phyloP scores from a whole-genome alignment of 92 coral and sea anemone genomes.

The Plumapathes pennacea region DNA sequence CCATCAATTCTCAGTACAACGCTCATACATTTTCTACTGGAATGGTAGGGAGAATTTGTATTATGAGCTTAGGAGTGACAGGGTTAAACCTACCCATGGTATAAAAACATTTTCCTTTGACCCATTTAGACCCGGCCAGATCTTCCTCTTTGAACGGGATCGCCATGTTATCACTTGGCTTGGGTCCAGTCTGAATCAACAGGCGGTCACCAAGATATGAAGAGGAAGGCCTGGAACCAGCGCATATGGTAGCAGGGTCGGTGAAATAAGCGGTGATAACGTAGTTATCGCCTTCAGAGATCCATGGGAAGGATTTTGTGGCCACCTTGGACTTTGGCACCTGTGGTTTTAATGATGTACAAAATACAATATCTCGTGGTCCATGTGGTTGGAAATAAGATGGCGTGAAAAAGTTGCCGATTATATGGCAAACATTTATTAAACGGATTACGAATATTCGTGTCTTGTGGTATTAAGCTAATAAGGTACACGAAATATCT shows the following conservation, averaged over 20 bases:
- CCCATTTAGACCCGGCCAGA: conserved; percentile 71
- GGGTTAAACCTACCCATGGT: conserved; percentile 75
- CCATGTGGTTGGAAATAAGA: no score
- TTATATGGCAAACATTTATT: no score
- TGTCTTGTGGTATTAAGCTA: no score
- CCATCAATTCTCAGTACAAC: no score
- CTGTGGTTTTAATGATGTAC: no score
- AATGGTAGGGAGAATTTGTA: no score
- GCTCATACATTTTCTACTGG: no score
- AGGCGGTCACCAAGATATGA: conserved; percentile 75
- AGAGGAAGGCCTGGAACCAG: conserved; percentile 56
- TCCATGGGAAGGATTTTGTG: conserved; percentile 51
- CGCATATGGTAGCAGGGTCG: conserved; percentile 72
- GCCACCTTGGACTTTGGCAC: conserved; percentile 49
- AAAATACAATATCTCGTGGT: no score
- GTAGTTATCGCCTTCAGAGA: conserved; percentile 67
- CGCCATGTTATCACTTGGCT: conserved; percentile 7
- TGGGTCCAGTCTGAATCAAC: conserved; percentile 67
- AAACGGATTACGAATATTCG: no score
- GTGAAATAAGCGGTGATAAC: conserved; percentile 92
- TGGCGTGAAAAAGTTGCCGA: no score
- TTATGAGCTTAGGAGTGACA: no score
- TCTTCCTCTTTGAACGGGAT: conserved; percentile 82
- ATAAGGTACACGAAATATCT: no score
- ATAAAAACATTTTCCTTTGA: conserved; percentile 73